Percentiles rank a stretch among this genome's conserved stretches.
These are phyloP conservation scores for Ophiothrix spiculata DNA, from an alignment of 35 echinoderm and acorn worm species.

Conservation along the genomic window DNA sequence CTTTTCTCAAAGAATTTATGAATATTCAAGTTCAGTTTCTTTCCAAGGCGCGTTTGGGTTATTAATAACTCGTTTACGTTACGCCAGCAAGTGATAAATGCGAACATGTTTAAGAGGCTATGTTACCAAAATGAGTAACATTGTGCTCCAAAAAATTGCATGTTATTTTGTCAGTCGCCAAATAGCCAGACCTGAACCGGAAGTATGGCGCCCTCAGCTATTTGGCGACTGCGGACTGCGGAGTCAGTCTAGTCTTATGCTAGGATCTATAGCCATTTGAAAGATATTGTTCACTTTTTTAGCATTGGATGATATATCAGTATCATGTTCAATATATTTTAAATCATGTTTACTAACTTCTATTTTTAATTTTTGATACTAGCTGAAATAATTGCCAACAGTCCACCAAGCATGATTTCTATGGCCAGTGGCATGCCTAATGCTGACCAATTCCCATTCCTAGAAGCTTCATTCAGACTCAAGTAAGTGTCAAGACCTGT, in stretches of 20 bases:
- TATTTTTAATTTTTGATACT: constrained; percentile 16
- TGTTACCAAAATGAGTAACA: too few relatives aligned
- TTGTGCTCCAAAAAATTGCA: too few relatives aligned
- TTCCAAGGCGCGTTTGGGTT: too few relatives aligned
- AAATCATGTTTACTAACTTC: background rate
- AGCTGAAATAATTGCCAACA: constrained; percentile 77
- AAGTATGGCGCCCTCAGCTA: background rate
- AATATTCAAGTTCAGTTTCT: too few relatives aligned
- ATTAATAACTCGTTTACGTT: too few relatives aligned
- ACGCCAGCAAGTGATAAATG: too few relatives aligned
- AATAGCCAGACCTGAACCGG: background rate
- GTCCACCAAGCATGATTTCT: constrained; percentile 70
- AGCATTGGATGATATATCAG: background rate
- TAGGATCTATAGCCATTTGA: background rate
- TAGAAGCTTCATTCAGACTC: constrained; percentile 69
- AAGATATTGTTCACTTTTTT: background rate
- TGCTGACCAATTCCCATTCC: constrained; percentile 66
- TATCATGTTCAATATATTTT: background rate
- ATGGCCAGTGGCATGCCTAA: constrained; percentile 85
- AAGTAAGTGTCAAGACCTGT: constrained; percentile 64
- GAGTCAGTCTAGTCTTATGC: background rate
- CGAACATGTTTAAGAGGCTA: too few relatives aligned
- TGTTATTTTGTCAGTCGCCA: too few relatives aligned
- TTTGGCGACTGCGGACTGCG: background rate
- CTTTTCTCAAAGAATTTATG: too few relatives aligned